These are phyloP conservation scores for Rousettus leschenaultii DNA, from an alignment of 2,113 vertebrate species.

Conservation along the genomic window DNA sequence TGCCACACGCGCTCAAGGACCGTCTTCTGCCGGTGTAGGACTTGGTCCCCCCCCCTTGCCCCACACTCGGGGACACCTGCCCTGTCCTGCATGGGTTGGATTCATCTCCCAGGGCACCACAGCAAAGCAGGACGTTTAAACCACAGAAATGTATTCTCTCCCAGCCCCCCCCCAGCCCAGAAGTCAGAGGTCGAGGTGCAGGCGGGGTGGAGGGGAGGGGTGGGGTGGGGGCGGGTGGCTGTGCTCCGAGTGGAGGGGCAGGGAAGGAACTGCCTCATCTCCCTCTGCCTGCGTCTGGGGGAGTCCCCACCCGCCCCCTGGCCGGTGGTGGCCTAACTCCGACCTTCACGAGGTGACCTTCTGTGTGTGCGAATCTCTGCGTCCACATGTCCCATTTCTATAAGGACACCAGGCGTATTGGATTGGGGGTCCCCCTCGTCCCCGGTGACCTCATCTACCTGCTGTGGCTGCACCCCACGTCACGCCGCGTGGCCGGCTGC, in stretches of 20 bases:
- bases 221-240: too few relatives aligned
- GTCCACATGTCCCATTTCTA: neutral
- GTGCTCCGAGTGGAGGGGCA: neutral
- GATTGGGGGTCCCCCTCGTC: accelerated
- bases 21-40: too few relatives aligned
- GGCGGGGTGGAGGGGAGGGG: too few relatives aligned
- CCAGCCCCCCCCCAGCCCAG: accelerated
- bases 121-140: neutral
- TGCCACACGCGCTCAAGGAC: too few relatives aligned
- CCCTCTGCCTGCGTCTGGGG: neutral
- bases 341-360: too few relatives aligned
- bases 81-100: too few relatives aligned
- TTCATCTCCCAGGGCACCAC: neutral
- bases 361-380: neutral
- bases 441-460: neutral
- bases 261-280: neutral
- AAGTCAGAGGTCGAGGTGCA: neutral
- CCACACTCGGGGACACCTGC: too few relatives aligned
- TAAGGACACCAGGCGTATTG: neutral
- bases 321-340: too few relatives aligned
- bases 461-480: neutral
- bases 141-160: too few relatives aligned
- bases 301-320: too few relatives aligned
- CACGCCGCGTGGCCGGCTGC: accelerated
- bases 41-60: too few relatives aligned